phyloP scores from a whole-genome alignment of 2,113 vertebrate species.

The Pterocles orientalis region DNA sequence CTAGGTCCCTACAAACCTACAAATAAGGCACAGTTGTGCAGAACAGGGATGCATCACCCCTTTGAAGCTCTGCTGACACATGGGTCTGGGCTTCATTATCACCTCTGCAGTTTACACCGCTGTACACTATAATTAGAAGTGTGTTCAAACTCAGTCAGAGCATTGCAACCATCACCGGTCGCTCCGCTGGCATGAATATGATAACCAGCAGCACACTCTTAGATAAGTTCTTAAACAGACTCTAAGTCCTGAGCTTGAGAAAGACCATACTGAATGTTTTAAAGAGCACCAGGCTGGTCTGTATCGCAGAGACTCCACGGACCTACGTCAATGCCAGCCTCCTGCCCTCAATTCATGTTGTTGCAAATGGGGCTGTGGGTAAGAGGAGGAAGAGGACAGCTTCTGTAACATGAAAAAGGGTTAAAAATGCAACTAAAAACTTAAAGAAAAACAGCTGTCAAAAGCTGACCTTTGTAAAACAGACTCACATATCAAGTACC shows the following conservation, averaged over 20 bases:
- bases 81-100: background rate
- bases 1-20: background rate
- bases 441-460: background rate
- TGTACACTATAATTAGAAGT: slow-evolving; percentile 33
- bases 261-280: background rate
- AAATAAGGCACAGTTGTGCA: slow-evolving; percentile 1
- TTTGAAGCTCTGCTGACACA: slow-evolving; percentile 16
- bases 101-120: slow-evolving; percentile 12
- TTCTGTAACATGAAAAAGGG: background rate
- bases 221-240: background rate
- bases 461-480: background rate
- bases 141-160: slow-evolving; percentile 8
- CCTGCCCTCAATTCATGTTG: background rate
- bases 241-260: background rate
- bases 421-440: background rate
- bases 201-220: slow-evolving; percentile 3
- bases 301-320: background rate
- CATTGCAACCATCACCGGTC: background rate
- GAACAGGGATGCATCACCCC: slow-evolving; percentile 7
- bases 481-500: background rate
- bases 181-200: background rate
- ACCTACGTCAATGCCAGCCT: background rate
- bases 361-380: background rate
- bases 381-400: background rate
- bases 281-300: background rate